Conservation (phyloP, 1,140 invertebrate genomes). For the Aphaenogaster ashmeadi region DNA sequence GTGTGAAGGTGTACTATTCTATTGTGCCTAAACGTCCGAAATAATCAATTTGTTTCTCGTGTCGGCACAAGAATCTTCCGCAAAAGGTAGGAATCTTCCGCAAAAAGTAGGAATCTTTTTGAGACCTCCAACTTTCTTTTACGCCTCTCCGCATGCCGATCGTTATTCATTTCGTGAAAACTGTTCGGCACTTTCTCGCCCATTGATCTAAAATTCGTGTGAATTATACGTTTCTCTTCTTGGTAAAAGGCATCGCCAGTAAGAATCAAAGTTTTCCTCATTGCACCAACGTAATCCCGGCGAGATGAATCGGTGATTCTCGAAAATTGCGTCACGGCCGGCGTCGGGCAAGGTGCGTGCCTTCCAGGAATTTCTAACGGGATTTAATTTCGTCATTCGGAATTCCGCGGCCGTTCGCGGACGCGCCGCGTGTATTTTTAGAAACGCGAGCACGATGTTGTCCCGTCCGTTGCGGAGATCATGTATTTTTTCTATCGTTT, state of each 20-base stretch:
- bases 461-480: not conserved
- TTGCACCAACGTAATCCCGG: not conserved
- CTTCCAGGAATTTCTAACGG: constrained; percentile 74
- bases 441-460: constrained; percentile 39
- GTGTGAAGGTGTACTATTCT: not conserved
- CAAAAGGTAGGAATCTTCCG: not conserved
- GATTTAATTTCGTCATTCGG: constrained; percentile 76
- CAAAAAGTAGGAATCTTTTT: not conserved
- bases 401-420: constrained; percentile 65
- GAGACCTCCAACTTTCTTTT: not conserved
- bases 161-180: not conserved
- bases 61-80: not conserved
- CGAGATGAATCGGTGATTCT: constrained; percentile 48
- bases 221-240: not conserved
- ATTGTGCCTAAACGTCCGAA: not conserved
- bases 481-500: constrained; percentile 14
- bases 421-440: constrained; percentile 69
- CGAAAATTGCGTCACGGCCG: constrained; percentile 69
- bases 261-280: constrained; percentile 2
- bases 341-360: constrained; percentile 59
- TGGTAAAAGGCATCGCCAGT: not conserved
- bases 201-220: not conserved
- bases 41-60: not conserved
- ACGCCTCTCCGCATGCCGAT: not conserved
- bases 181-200: not conserved